Evolutionary conservation across 1,140 invertebrate species (phyloP).

Genomic region (Hypothenemus hampei): DNA sequence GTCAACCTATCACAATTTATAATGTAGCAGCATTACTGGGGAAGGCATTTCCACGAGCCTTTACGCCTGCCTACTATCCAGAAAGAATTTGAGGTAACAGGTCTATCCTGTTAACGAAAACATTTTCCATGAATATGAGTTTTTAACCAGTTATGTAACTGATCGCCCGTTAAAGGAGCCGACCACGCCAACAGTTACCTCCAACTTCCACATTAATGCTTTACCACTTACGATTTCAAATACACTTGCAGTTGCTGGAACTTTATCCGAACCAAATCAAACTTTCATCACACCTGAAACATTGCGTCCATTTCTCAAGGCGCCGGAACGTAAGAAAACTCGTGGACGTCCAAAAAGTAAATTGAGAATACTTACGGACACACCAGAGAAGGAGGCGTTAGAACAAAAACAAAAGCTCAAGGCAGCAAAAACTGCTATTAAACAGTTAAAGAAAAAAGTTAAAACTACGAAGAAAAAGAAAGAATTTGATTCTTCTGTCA

Average conservation of each 20-base stretch:
- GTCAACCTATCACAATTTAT: constrained; percentile 5
- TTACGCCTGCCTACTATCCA: constrained; percentile 2
- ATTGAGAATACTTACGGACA: constrained; percentile 13
- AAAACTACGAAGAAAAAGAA: background rate
- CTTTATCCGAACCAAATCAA: background rate
- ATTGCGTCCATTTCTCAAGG: constrained; percentile 11
- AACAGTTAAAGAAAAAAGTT: background rate
- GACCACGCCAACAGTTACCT: background rate
- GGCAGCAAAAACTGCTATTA: background rate
- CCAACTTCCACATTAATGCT: background rate
- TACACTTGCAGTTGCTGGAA: no score
- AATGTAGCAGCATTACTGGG: constrained; percentile 4
- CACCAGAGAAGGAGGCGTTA: constrained; percentile 17
- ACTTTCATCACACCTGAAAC: constrained; percentile 3
- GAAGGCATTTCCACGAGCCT: constrained; percentile 1
- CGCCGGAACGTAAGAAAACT: constrained; percentile 1
- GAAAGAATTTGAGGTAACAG: constrained; percentile 4
- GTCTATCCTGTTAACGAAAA: constrained; percentile 14
- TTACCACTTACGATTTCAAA: no score
- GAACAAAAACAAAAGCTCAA: background rate
- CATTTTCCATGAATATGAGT: constrained; percentile 14
- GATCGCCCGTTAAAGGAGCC: constrained; percentile 10
- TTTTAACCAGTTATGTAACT: constrained; percentile 11
- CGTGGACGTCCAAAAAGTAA: constrained; percentile 3
- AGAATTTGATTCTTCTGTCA: background rate